phyloP scores from a whole-genome alignment of 2,888 invertebrate species.

The Pyrrhosoma nymphula region DNA sequence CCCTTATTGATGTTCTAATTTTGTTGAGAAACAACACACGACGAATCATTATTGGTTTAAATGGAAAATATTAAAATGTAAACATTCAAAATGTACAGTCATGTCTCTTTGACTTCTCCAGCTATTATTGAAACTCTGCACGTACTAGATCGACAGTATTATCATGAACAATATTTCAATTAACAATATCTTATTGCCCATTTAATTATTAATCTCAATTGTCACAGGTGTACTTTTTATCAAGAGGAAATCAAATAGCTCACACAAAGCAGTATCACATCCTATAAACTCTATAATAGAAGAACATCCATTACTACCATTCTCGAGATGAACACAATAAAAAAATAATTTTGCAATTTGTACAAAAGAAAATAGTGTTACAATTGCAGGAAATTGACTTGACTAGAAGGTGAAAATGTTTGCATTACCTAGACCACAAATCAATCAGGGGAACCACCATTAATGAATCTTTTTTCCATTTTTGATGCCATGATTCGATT shows the following conservation, averaged over 20 bases:
- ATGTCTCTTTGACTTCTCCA: not conserved
- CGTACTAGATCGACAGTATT: not conserved
- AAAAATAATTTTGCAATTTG: not conserved
- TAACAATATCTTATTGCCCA: conserved; percentile 31
- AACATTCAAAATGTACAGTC: not conserved
- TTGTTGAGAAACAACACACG: conserved; percentile 1
- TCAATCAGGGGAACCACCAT: not conserved
- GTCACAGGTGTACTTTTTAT: not conserved
- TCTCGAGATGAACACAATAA: not conserved
- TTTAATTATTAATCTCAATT: conserved; percentile 1
- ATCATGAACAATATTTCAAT: not conserved
- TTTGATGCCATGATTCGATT: not conserved
- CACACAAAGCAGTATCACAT: not conserved
- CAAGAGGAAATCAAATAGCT: not conserved
- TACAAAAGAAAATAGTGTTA: not conserved
- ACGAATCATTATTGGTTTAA: not conserved
- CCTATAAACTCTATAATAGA: not conserved
- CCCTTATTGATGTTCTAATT: not conserved
- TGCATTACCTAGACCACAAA: not conserved
- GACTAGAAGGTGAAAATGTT: conserved; percentile 12
- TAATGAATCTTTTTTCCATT: conserved; percentile 54
- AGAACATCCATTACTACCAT: not conserved
- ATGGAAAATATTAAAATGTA: conserved; percentile 13
- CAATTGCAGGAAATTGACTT: not conserved
- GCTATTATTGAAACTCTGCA: not conserved